Evolutionary conservation across 2,113 vertebrate species (phyloP).

Genomic region (Urocolius indicus): DNA sequence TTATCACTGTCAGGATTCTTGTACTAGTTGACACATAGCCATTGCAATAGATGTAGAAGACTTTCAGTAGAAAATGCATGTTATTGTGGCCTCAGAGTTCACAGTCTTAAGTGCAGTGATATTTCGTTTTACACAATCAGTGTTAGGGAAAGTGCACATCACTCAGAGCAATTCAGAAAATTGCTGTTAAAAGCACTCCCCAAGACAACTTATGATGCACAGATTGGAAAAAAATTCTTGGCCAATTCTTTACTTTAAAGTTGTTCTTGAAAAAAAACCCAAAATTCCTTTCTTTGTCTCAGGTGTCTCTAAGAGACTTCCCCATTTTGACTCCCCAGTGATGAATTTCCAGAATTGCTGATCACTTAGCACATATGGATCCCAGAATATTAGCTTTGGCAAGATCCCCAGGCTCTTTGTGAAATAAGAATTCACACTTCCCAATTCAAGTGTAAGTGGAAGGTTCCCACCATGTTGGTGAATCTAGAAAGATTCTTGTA

Average conservation of each 20-base stretch:
- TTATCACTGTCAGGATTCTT: conserved; percentile 39
- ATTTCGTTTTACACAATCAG: not conserved
- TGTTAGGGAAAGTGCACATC: not conserved
- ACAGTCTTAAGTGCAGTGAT: not conserved
- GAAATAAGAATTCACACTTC: conserved; percentile 70
- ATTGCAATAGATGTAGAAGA: conserved; percentile 34
- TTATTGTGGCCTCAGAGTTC: conserved; percentile 21
- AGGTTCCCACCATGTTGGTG: conserved; percentile 43
- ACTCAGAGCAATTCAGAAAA: not conserved
- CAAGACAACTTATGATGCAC: not conserved
- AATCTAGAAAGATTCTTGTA: conserved; percentile 46
- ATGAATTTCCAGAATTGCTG: not conserved
- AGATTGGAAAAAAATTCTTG: not conserved
- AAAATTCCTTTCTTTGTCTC: conserved; percentile 17
- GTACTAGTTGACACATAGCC: not conserved
- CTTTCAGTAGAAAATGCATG: not conserved
- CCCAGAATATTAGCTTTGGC: conserved; percentile 69
- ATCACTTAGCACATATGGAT: conserved; percentile 57
- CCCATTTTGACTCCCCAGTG: not conserved
- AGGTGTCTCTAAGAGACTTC: conserved; percentile 8
- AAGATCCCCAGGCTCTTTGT: conserved; percentile 27
- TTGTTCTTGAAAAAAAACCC: conserved; percentile 7
- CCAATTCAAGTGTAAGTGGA: conserved; percentile 36
- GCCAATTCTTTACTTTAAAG: not conserved
- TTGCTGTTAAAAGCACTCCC: not conserved